Evolutionary conservation across 2,888 invertebrate species (phyloP).

Genomic region (Dasysyrphus tricinctus): DNA sequence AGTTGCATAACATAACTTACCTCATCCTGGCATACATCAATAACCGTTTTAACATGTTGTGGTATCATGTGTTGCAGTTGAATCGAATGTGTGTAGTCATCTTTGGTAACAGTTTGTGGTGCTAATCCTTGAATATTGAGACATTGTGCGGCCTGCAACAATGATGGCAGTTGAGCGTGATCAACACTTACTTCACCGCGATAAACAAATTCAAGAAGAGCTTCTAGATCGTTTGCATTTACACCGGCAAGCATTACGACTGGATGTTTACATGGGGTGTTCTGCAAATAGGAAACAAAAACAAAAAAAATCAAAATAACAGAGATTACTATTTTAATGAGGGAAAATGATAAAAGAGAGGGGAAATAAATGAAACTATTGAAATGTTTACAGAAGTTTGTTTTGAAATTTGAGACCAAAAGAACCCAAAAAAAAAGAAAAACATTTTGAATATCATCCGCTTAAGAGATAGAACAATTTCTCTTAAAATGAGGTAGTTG

Average conservation of each 20-base stretch:
- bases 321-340: not conserved
- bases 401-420: conserved; percentile 45
- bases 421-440: conserved; percentile 23
- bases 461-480: conserved; percentile 57
- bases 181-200: conserved; percentile 87
- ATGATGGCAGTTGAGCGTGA: conserved; percentile 86
- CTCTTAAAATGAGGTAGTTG: conserved; percentile 51
- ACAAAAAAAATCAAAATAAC: conserved; percentile 25
- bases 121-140: conserved; percentile 86
- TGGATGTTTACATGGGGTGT: conserved; percentile 87
- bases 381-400: conserved; percentile 28
- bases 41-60: conserved; percentile 81
- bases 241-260: conserved; percentile 87
- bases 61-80: conserved; percentile 83
- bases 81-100: conserved; percentile 83
- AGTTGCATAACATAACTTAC: conserved; percentile 7
- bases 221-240: conserved; percentile 86
- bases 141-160: conserved; percentile 87
- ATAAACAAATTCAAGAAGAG: conserved; percentile 87
- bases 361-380: conserved; percentile 36
- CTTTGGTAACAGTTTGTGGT: conserved; percentile 84
- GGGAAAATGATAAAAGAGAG: conserved; percentile 25
- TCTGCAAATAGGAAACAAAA: conserved; percentile 81
- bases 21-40: conserved; percentile 77
- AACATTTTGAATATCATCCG: conserved; percentile 43